Percentiles rank a stretch among this genome's conserved stretches.
These are phyloP conservation scores for Amazona vittata DNA, from an alignment of 2,113 vertebrate species.

Conservation along the genomic window DNA sequence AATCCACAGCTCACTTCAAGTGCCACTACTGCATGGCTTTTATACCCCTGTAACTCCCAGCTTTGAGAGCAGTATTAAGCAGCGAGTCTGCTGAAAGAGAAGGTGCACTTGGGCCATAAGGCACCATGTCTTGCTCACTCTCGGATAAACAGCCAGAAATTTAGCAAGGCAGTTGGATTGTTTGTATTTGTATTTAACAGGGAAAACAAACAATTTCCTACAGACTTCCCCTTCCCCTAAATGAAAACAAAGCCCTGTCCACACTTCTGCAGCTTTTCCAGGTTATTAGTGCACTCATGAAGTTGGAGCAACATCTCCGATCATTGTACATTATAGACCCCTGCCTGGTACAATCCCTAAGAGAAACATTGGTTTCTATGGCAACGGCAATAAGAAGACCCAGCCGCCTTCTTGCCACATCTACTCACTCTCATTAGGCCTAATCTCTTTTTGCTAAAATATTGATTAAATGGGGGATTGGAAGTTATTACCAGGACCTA, in stretches of 20 bases:
- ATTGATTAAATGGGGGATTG: conserved; percentile 90
- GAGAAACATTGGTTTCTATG: conserved; percentile 82
- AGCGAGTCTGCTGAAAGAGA: background rate
- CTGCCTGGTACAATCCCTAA: conserved; percentile 65
- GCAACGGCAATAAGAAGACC: conserved; percentile 79
- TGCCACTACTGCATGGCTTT: conserved; percentile 24
- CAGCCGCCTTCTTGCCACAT: conserved; percentile 75
- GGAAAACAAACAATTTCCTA: background rate
- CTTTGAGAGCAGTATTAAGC: background rate
- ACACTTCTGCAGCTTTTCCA: background rate
- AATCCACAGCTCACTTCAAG: conserved; percentile 40
- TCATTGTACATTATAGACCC: conserved; percentile 56
- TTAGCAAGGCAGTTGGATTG: background rate
- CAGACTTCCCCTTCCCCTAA: background rate
- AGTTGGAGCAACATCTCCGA: conserved; percentile 69
- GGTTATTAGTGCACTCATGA: conserved; percentile 54
- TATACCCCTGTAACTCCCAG: conserved; percentile 4
- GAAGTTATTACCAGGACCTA: conserved; percentile 91
- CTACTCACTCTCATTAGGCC: conserved; percentile 78
- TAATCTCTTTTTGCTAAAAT: conserved; percentile 89
- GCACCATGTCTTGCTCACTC: rapidly evolving
- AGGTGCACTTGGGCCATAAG: background rate
- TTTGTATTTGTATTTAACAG: background rate
- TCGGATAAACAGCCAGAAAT: background rate
- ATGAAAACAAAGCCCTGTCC: background rate